Conservation (phyloP, 2,113 vertebrate species). For the Antigone vipio region DNA sequence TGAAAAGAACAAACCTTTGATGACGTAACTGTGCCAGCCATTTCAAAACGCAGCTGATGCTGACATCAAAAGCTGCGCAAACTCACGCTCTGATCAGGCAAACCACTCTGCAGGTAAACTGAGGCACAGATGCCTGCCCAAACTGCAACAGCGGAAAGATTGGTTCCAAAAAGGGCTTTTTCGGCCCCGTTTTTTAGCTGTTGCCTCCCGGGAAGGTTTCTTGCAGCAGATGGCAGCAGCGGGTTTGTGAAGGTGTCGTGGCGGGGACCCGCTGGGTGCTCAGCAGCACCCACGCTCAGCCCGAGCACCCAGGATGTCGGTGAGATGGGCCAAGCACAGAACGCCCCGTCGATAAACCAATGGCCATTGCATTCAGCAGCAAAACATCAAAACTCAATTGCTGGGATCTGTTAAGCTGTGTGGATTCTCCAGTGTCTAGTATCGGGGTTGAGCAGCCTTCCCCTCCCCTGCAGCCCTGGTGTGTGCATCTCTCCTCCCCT, state of each 20-base stretch:
- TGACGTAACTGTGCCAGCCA: accelerated
- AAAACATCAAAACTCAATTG: accelerated
- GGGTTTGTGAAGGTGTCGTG: not conserved
- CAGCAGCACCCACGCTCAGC: not conserved
- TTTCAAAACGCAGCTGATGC: accelerated
- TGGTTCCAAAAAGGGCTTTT: not conserved
- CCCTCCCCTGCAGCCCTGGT: not conserved
- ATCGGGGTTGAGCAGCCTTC: not conserved
- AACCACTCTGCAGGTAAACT: not conserved
- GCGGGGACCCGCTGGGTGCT: accelerated
- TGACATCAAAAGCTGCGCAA: not conserved
- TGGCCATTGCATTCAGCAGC: accelerated
- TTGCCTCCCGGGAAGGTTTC: not conserved
- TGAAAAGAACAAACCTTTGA: accelerated
- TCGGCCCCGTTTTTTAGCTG: accelerated
- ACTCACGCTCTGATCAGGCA: accelerated
- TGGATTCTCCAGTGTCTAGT: not conserved
- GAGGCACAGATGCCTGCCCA: not conserved
- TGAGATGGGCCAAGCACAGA: not conserved
- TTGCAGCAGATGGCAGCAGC: conserved; percentile 53
- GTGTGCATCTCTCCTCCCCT: not conserved
- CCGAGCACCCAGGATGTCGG: accelerated
- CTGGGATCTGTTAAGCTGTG: accelerated
- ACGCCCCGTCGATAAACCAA: accelerated
- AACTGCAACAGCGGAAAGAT: accelerated